A percentile compares a stretch with the other conserved stretches of the same genome.
Conservation (phyloP, 2,113 vertebrate genomes). For the Hyla sarda region DNA sequence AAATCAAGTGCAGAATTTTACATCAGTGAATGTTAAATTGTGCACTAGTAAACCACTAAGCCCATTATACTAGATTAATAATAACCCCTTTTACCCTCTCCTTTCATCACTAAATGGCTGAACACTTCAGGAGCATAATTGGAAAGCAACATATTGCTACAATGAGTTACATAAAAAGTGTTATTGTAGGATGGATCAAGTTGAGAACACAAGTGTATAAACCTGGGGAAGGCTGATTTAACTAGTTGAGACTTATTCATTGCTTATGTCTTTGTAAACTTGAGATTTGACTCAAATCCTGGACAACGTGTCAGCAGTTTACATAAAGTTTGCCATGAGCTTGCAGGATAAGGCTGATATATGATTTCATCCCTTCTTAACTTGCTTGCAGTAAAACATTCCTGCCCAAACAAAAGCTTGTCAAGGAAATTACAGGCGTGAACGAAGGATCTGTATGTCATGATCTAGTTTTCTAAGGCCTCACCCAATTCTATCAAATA, state of each 20-base stretch:
- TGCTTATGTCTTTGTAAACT: slow-evolving; percentile 4
- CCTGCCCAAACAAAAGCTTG: slow-evolving; percentile 55
- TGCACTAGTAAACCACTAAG: background rate
- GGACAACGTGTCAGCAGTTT: slow-evolving; percentile 50
- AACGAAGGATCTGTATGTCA: slow-evolving; percentile 16
- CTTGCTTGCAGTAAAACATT: slow-evolving; percentile 35
- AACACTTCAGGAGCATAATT: slow-evolving; percentile 27
- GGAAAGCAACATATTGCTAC: background rate
- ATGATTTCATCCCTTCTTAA: slow-evolving; percentile 45
- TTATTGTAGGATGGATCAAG: slow-evolving; percentile 34
- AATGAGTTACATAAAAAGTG: slow-evolving; percentile 37
- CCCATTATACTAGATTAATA: background rate
- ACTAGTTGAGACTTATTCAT: slow-evolving; percentile 47
- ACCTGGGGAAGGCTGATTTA: background rate
- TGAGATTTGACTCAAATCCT: slow-evolving; percentile 24
- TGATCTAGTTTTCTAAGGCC: slow-evolving; percentile 8
- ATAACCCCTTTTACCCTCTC: background rate
- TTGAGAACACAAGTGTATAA: slow-evolving; percentile 17
- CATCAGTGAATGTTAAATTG: too few species aligned
- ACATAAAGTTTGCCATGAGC: slow-evolving; percentile 31
- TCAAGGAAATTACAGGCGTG: slow-evolving; percentile 44
- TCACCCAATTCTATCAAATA: slow-evolving; percentile 42
- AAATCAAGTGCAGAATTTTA: too few species aligned
- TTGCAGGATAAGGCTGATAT: slow-evolving; percentile 19
- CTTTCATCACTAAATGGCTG: background rate